A percentile compares a stretch with the other conserved stretches of the same genome.
Evolutionary conservation across 2,888 invertebrate genomes (phyloP).

Genomic region (Acheta domesticus): DNA sequence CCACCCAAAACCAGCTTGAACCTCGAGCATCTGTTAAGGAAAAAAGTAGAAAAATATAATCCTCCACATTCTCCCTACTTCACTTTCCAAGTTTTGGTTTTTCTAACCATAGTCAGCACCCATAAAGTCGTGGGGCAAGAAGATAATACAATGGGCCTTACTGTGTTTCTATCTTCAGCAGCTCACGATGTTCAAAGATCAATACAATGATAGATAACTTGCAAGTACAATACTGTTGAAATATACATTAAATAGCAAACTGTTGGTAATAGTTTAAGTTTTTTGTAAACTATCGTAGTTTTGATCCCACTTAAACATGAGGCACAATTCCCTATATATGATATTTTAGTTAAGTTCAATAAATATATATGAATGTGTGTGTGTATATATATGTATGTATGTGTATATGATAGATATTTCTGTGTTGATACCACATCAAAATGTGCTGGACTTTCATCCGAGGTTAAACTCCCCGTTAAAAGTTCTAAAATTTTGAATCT

Average conservation of each 20-base stretch:
- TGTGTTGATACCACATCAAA: conserved; percentile 19
- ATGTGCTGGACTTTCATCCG: conserved; percentile 26
- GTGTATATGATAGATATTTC: not conserved
- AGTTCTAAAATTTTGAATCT: conserved; percentile 9
- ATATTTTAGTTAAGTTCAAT: conserved; percentile 28
- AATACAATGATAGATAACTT: not conserved
- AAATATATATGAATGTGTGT: conserved; percentile 20
- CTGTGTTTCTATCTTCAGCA: conserved; percentile 9
- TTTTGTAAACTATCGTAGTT: conserved; percentile 25
- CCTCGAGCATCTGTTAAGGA: not conserved
- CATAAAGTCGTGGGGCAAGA: not conserved
- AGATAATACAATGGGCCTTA: conserved; percentile 18
- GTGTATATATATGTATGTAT: conserved; percentile 21
- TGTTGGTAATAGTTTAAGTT: not conserved
- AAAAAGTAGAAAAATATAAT: conserved; percentile 18
- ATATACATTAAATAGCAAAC: conserved; percentile 10
- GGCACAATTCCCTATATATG: conserved; percentile 35
- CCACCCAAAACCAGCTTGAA: conserved; percentile 1
- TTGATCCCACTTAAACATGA: conserved; percentile 36
- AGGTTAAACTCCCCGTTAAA: not conserved
- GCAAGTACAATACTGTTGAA: conserved; percentile 4
- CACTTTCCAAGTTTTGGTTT: not conserved
- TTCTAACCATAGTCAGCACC: not conserved
- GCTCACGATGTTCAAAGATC: not conserved
- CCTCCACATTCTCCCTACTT: conserved; percentile 1